phyloP scores from a whole-genome alignment of 2,797 vertebrate genomes.

The Xenentodon cancila region DNA sequence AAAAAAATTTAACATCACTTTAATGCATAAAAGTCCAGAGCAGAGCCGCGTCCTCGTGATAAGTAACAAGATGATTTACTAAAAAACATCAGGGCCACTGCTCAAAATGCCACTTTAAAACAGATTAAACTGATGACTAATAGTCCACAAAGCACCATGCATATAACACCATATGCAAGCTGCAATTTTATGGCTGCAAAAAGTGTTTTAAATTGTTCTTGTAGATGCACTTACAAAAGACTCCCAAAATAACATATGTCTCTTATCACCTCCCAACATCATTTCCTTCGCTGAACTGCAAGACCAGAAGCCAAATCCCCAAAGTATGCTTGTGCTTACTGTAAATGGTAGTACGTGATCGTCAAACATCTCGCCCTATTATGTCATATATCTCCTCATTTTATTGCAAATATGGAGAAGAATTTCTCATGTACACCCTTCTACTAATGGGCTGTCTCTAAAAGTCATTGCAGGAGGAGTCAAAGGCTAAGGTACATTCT shows the following conservation, averaged over 20 bases:
- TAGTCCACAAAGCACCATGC: too few species aligned
- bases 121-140: too few species aligned
- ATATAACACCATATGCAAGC: too few species aligned
- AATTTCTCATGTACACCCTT: constrained; percentile 6
- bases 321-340: constrained; percentile 27
- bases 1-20: too few species aligned
- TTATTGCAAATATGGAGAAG: constrained; percentile 9
- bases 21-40: too few species aligned
- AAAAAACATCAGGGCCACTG: too few species aligned
- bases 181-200: too few species aligned
- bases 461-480: constrained; percentile 11
- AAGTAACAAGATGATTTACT: too few species aligned
- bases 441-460: not conserved
- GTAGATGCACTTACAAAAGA: too few species aligned
- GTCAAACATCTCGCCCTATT: constrained; percentile 45
- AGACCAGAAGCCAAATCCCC: constrained; percentile 50
- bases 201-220: too few species aligned
- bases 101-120: too few species aligned
- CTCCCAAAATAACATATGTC: constrained; percentile 53
- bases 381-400: constrained; percentile 1
- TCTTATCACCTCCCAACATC: constrained; percentile 69
- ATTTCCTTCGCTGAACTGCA: constrained; percentile 59
- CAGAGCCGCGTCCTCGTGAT: too few species aligned
- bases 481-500: constrained; percentile 34
- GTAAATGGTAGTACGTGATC: constrained; percentile 62